Percentiles rank a stretch among this genome's conserved stretches.
phyloP scores from a whole-genome alignment of 2,113 vertebrate genomes.

The Cariama cristata region DNA sequence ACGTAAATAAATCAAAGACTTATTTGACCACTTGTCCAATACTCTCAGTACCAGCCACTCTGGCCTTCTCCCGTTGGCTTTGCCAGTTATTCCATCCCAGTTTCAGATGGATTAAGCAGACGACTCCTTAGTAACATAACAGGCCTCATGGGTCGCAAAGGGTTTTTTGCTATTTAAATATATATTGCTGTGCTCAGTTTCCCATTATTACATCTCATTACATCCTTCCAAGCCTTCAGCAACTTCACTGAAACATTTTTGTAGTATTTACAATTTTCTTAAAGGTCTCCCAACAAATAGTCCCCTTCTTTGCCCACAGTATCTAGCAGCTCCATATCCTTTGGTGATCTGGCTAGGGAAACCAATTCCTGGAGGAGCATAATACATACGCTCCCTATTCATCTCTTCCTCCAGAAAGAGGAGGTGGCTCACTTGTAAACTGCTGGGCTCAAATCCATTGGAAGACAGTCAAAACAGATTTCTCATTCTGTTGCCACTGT shows the following conservation, averaged over 20 bases:
- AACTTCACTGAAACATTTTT: background rate
- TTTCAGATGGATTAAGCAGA: background rate
- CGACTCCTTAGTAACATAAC: background rate
- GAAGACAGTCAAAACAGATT: conserved; percentile 20
- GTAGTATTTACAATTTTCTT: background rate
- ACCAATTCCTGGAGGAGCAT: background rate
- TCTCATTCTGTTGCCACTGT: background rate
- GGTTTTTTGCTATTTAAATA: background rate
- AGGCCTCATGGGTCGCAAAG: background rate
- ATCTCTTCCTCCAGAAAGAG: background rate
- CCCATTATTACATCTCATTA: background rate
- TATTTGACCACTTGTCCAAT: background rate
- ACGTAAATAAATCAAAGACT: background rate
- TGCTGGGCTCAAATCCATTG: conserved; percentile 10
- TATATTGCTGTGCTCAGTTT: background rate
- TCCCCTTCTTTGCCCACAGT: background rate
- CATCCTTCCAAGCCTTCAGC: background rate
- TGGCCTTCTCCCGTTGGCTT: background rate
- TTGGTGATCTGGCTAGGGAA: background rate
- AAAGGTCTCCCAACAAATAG: background rate
- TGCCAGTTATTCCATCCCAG: background rate
- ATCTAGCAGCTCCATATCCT: background rate
- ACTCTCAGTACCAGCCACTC: background rate
- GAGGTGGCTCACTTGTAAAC: background rate
- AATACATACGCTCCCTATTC: background rate